Conservation (phyloP, 2,888 invertebrate genomes). For the Caenorhabditis becei region DNA sequence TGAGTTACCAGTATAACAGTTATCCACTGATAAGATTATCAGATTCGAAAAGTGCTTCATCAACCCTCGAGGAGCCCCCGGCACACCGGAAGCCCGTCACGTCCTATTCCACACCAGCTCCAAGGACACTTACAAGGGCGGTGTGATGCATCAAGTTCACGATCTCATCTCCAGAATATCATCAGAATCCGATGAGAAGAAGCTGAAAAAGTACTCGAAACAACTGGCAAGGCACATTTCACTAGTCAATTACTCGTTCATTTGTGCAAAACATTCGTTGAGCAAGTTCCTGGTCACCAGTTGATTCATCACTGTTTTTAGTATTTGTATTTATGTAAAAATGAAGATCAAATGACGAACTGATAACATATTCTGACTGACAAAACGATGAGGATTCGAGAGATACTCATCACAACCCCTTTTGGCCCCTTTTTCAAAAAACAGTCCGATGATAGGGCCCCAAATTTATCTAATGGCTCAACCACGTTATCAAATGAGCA, state of each 20-base stretch:
- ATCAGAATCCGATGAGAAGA: constrained; percentile 16
- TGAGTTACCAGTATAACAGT: not conserved
- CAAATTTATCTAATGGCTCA: no score
- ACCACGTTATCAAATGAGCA: no score
- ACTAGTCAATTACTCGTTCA: constrained; percentile 36
- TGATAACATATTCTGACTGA: no score
- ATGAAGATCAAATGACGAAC: no score
- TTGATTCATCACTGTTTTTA: no score
- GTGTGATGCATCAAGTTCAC: constrained; percentile 72
- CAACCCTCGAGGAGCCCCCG: constrained; percentile 81
- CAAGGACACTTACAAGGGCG: constrained; percentile 69
- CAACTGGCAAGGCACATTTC: constrained; percentile 38
- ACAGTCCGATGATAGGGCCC: no score
- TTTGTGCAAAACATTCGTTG: constrained; percentile 49
- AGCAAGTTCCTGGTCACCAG: not conserved
- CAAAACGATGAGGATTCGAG: no score
- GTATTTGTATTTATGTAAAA: no score
- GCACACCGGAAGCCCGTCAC: constrained; percentile 75
- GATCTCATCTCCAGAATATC: constrained; percentile 47
- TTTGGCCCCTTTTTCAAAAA: no score
- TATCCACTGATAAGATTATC: not conserved
- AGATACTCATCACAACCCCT: no score
- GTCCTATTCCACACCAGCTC: constrained; percentile 81
- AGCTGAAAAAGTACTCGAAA: constrained; percentile 1
- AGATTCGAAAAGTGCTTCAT: constrained; percentile 82